Conservation (phyloP, 2,888 invertebrate genomes). For the Ecdyonurus torrentis region DNA sequence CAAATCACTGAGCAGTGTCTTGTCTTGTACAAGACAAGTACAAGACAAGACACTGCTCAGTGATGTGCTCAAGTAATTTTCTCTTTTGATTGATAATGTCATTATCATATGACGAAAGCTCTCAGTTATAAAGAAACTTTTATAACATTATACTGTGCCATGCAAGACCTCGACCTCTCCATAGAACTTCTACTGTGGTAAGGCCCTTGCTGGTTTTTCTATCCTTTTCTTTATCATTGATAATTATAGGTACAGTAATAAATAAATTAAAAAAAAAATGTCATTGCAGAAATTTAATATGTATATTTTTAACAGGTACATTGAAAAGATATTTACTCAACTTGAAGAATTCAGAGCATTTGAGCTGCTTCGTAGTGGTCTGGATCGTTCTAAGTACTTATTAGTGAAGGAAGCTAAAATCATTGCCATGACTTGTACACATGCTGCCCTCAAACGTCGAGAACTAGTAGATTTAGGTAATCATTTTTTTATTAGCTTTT, state of each 20-base stretch:
- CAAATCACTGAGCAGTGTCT: no score
- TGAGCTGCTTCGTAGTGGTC: constrained; percentile 84
- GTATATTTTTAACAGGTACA: constrained; percentile 41
- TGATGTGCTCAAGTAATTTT: no score
- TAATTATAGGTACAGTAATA: background rate
- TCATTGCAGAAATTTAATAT: background rate
- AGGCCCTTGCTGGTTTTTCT: no score
- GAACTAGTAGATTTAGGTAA: constrained; percentile 85
- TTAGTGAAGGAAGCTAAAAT: constrained; percentile 98
- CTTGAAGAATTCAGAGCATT: constrained; percentile 97
- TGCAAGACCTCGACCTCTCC: no score
- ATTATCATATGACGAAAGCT: no score
- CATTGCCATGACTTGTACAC: constrained; percentile 99
- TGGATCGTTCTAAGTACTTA: constrained; percentile 91
- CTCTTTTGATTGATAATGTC: no score
- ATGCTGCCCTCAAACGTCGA: constrained; percentile 90
- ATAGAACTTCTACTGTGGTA: no score
- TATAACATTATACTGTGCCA: no score
- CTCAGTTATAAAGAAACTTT: no score
- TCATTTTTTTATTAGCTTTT: constrained; percentile 14
- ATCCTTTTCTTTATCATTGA: no score
- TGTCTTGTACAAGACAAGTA: no score
- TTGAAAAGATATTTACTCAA: constrained; percentile 89
- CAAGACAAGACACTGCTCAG: no score
- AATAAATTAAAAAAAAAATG: background rate